These are phyloP conservation scores for Strigamia transsilvanica DNA, from an alignment of 2,888 invertebrate genomes.

Conservation along the genomic window DNA sequence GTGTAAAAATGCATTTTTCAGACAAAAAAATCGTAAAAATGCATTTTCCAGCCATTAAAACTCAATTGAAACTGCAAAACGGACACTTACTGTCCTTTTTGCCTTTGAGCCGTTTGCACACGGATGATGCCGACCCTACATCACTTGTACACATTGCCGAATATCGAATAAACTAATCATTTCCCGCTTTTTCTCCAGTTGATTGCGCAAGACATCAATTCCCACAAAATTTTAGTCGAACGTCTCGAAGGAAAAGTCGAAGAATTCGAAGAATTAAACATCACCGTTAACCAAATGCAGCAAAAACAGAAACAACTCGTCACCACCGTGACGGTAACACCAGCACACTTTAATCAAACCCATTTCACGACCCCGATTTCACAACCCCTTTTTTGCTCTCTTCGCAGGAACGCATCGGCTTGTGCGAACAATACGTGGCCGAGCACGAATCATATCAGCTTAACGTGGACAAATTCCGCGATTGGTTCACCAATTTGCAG, in stretches of 20 bases:
- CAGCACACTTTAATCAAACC: background rate
- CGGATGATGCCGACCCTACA: too few species aligned
- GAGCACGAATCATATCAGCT: slow-evolving; percentile 85
- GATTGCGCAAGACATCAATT: slow-evolving; percentile 82
- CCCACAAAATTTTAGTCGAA: slow-evolving; percentile 84
- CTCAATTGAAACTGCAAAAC: too few species aligned
- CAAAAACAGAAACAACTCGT: slow-evolving; percentile 74
- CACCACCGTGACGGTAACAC: slow-evolving; percentile 53
- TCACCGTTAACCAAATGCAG: slow-evolving; percentile 78
- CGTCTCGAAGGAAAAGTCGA: slow-evolving; percentile 84
- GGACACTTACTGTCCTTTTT: too few species aligned
- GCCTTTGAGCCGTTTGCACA: too few species aligned
- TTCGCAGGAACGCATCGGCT: slow-evolving; percentile 70
- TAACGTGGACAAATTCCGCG: slow-evolving; percentile 81
- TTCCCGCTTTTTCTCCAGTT: slow-evolving; percentile 62
- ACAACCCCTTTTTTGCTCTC: too few species aligned
- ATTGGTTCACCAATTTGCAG: slow-evolving; percentile 80
- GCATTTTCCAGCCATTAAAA: too few species aligned
- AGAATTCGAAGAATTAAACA: slow-evolving; percentile 80
- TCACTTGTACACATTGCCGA: too few species aligned
- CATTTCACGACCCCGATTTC: slow-evolving; percentile 39
- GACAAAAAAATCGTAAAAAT: too few species aligned
- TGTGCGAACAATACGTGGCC: slow-evolving; percentile 75
- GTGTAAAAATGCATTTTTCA: too few species aligned
- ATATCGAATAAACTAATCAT: too few species aligned